These are phyloP conservation scores for Phytoseiulus persimilis DNA, from an alignment of 2,888 invertebrate species.

Conservation along the genomic window DNA sequence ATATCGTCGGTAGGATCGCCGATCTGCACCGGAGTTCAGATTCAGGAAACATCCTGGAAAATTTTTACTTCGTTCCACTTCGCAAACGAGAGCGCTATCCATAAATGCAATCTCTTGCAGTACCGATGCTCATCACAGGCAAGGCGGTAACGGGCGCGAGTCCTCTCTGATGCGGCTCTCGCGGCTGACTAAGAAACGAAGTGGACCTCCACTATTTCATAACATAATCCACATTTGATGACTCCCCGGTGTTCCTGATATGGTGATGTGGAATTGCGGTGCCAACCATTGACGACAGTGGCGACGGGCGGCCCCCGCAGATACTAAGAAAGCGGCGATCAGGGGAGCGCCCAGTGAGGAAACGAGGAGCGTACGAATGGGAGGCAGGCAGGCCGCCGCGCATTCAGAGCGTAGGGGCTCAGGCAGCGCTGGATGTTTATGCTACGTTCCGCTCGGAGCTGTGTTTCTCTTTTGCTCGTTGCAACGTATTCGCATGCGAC, in stretches of 20 bases:
- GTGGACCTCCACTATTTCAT: not conserved
- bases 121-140: too few species aligned
- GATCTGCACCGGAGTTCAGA: too few species aligned
- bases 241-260: not conserved
- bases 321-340: not conserved
- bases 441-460: not conserved
- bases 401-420: not conserved
- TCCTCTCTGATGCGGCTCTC: too few species aligned
- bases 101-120: too few species aligned
- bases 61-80: too few species aligned
- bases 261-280: not conserved
- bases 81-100: too few species aligned
- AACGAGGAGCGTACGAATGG: too few species aligned
- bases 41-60: too few species aligned
- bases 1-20: too few species aligned
- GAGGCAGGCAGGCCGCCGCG: too few species aligned
- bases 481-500: not conserved
- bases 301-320: not conserved
- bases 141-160: too few species aligned
- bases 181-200: too few species aligned
- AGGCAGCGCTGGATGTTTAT: not conserved
- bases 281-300: not conserved
- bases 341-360: not conserved
- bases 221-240: not conserved
- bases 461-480: not conserved